Base-by-base conservation (phyloP, 2,113 vertebrate species). In the Callaeas wilsoni region DNA sequence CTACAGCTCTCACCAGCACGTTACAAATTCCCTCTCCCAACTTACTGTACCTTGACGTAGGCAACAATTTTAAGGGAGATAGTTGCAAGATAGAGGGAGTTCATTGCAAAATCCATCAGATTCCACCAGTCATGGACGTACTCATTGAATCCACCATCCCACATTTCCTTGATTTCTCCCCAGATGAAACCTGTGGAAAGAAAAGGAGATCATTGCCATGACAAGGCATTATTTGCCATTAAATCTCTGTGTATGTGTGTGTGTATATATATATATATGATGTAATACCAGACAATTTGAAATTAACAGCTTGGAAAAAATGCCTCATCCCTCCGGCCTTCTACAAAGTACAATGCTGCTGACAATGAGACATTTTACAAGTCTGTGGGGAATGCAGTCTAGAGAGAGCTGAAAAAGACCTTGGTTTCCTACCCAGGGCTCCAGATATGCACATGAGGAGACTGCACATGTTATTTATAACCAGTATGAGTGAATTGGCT, bases 121-220 rank as follows among this genome's bases (percentile, higher is more conserved):
- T 99, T 99, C 99, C 99, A 99, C 99, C 99, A 99, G 96, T 99
- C 99, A 5, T 99, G 99, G 33, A 99, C 98, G 2, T 99, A 99
- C 96, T 99, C 99, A 55, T 98, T 99, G 97, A 99, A 99, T 87
- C 99, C 99, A 47, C 99, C 99, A 47, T 99, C 99, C 99, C 99
- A 99, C 99, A 99, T 99, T 94, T 99, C 99, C 74, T 99, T 99
- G 94, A 99, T 99, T 97, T 99, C 99, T 88, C 99, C 99, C 99
- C 99, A 99, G 96, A 99, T 99, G 96, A 99, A 99, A 95, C 99
- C 99, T 99, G 95, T 67, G 32, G 67, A 87, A 78, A 90, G 77
- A 95, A 69, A 95, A 60, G 32, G 50, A 82, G 44, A 84, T 96
- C 39, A 83, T 12, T 93, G 87, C 35, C 81, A 79, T 7, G 84